phyloP scores from a whole-genome alignment of 30 jellyfish, hydroid and myxozoan genomes.

The Turritopsis dohrnii region DNA sequence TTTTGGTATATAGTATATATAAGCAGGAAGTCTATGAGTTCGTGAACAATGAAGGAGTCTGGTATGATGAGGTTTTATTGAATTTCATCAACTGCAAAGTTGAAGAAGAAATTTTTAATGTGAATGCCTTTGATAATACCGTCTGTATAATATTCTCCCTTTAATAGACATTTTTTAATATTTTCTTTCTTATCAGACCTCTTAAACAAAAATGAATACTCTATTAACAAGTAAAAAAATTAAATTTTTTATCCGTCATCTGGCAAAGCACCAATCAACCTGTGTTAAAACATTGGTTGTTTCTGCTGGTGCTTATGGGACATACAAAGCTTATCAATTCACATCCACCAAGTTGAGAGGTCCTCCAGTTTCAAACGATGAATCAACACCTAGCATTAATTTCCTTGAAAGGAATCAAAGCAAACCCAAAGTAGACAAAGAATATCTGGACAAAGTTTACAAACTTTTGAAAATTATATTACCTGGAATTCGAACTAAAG shows the following conservation, averaged over 20 bases:
- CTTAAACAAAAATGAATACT: slow-evolving; percentile 18
- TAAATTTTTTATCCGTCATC: slow-evolving; percentile 12
- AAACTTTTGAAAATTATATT: slow-evolving; percentile 42
- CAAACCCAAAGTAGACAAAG: slow-evolving; percentile 41
- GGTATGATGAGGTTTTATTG: too few species aligned
- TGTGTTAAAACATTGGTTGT: slow-evolving; percentile 43
- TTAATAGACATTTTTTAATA: neutral
- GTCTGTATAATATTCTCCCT: neutral
- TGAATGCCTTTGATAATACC: too few species aligned
- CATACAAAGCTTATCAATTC: slow-evolving; percentile 34
- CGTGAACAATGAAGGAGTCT: too few species aligned
- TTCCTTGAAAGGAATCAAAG: neutral
- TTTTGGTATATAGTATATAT: too few species aligned
- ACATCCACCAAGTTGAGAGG: slow-evolving; percentile 41
- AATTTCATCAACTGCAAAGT: too few species aligned
- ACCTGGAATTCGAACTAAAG: slow-evolving; percentile 79
- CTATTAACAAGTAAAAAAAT: slow-evolving; percentile 8
- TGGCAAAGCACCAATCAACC: slow-evolving; percentile 28
- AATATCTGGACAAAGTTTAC: slow-evolving; percentile 36
- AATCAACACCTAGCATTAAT: neutral
- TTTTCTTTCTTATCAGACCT: neutral
- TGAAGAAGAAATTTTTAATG: too few species aligned
- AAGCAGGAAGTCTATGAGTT: too few species aligned
- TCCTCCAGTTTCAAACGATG: neutral
- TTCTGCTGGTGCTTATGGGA: slow-evolving; percentile 72